Conservation (phyloP, 2,888 invertebrate genomes). For the Lithodes maja region DNA sequence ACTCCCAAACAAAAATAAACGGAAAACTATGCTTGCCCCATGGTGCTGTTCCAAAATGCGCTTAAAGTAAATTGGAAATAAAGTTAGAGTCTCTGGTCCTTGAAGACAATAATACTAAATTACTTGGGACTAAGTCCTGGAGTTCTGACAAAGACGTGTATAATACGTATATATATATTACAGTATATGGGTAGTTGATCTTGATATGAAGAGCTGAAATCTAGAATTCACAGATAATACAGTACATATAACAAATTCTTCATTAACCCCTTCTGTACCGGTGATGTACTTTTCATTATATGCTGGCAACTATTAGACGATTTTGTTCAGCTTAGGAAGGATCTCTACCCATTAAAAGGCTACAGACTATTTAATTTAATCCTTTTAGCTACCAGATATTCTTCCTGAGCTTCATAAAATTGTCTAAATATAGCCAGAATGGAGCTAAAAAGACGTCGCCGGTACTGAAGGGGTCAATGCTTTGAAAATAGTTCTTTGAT, state of each 20-base stretch:
- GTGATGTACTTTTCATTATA: too few species aligned
- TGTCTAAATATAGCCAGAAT: too few species aligned
- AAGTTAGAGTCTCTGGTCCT: slow-evolving; percentile 40
- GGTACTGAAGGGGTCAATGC: background rate
- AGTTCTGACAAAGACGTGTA: slow-evolving; percentile 24
- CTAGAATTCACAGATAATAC: slow-evolving; percentile 37
- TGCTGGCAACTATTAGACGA: too few species aligned
- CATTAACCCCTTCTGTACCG: background rate
- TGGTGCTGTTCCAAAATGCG: too few species aligned
- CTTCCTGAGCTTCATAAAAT: too few species aligned
- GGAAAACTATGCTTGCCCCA: too few species aligned
- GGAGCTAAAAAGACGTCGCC: too few species aligned
- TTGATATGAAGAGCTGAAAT: slow-evolving; percentile 43
- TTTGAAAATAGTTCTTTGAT: slow-evolving; percentile 35
- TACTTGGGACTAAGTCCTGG: slow-evolving; percentile 45
- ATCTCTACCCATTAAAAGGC: too few species aligned
- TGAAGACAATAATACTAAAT: slow-evolving; percentile 52
- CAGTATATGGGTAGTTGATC: slow-evolving; percentile 19
- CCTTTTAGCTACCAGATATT: too few species aligned
- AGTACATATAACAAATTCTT: slow-evolving; percentile 39
- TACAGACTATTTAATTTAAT: too few species aligned
- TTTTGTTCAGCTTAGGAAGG: too few species aligned
- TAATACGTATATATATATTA: slow-evolving; percentile 19
- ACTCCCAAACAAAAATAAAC: too few species aligned
- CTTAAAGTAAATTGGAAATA: slow-evolving; percentile 29